A percentile compares a stretch with the other conserved stretches of the same genome.
Conservation (phyloP, 2,888 invertebrate species). For the Hypena proboscidalis region DNA sequence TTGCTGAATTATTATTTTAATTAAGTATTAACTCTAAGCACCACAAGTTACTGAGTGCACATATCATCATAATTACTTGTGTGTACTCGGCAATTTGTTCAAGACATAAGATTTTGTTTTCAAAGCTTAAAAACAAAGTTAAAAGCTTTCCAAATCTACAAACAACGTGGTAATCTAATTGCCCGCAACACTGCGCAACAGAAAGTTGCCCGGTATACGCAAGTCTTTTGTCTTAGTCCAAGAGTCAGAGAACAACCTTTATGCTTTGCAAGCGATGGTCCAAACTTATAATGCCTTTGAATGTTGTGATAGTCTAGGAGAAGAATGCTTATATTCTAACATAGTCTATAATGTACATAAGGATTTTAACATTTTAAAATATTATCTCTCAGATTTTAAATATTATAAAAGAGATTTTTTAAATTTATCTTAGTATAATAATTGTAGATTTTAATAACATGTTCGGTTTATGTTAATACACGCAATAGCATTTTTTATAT, state of each 20-base stretch:
- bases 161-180: too few relatives aligned
- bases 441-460: conserved; percentile 14
- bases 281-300: conserved; percentile 80
- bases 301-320: conserved; percentile 78
- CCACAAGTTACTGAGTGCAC: not conserved
- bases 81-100: too few relatives aligned
- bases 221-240: conserved; percentile 3
- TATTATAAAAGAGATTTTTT: conserved; percentile 12
- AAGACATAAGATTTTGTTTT: too few relatives aligned
- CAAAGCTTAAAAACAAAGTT: too few relatives aligned
- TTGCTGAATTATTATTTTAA: too few relatives aligned
- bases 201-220: not conserved
- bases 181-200: too few relatives aligned
- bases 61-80: too few relatives aligned
- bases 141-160: too few relatives aligned
- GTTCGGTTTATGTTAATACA: conserved; percentile 1
- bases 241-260: conserved; percentile 35
- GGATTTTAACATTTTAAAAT: conserved; percentile 34
- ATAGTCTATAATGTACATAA: conserved; percentile 33
- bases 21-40: not conserved
- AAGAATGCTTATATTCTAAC: conserved; percentile 55
- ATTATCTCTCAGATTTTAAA: conserved; percentile 35
- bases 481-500: not conserved
- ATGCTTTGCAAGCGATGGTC: conserved; percentile 80
- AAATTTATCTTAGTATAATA: conserved; percentile 15